Percentiles rank a stretch among this genome's conserved stretches.
Conservation (phyloP, 2,888 invertebrate genomes). For the Cylloceria caligata region DNA sequence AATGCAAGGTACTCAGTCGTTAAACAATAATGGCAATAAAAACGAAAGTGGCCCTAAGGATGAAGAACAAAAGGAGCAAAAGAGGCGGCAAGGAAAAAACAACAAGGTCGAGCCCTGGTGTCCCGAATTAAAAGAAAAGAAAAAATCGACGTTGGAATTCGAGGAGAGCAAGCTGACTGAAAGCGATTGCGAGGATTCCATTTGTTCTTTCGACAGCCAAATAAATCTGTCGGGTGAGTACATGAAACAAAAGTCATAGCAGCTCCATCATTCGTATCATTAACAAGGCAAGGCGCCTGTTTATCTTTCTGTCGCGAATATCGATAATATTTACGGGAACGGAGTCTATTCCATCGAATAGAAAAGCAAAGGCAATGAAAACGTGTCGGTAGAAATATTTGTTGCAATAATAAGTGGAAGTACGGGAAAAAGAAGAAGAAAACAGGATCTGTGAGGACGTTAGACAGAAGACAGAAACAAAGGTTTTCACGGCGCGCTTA, state of each 20-base stretch:
- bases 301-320: background rate
- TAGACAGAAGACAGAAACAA: slow-evolving; percentile 1
- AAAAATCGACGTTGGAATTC: slow-evolving; percentile 32
- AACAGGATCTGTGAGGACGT: background rate
- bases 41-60: slow-evolving; percentile 30
- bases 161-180: slow-evolving; percentile 15
- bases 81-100: slow-evolving; percentile 7
- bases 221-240: slow-evolving; percentile 74
- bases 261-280: slow-evolving; percentile 1
- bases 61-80: slow-evolving; percentile 20
- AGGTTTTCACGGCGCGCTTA: background rate
- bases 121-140: slow-evolving; percentile 33
- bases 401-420: too few species aligned
- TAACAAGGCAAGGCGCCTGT: background rate
- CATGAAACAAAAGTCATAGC: background rate
- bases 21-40: background rate
- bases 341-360: too few species aligned
- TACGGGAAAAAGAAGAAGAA: background rate
- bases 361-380: too few species aligned
- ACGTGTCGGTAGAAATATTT: too few species aligned
- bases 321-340: slow-evolving; percentile 9
- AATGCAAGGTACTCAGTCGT: background rate
- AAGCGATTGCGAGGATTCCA: slow-evolving; percentile 70
- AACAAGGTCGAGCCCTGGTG: slow-evolving; percentile 37
- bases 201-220: slow-evolving; percentile 76